Base-by-base conservation (phyloP, 2,888 invertebrate genomes). In the Adelognathus sp. region DNA sequence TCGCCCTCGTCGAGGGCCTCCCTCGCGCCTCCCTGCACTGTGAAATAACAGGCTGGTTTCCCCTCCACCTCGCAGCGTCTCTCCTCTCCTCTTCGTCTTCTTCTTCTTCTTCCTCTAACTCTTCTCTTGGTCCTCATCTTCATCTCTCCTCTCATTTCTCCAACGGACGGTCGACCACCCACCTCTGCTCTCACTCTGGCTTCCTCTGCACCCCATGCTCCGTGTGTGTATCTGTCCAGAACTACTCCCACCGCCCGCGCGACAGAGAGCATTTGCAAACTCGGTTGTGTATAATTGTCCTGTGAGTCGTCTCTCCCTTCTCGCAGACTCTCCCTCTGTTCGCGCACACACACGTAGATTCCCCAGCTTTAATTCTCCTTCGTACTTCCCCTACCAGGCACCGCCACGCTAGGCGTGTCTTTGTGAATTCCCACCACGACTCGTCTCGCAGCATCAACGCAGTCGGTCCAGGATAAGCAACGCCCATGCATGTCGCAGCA, bases 1-100 rank as follows among this genome's bases (percentile, higher is more conserved):
- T 80, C 82, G 80, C 81, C 77, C 76, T 84, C 83, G 52, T 33
- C 27, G 36, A 46, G 46, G 82, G 71, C 88, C 61, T 72, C 94
- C 93, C 93, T 94, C 94, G 75, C 75, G 79, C 81, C 79, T 81
- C 79, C 76, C 76, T 77, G 79, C 79, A 83, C 79, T 83, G 83
- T 85, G 83, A 86, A 86, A 87, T 87, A 86, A 86, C 85, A 86
- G 83, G 81, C 82, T 81, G n/a, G n/a, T n/a, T n/a, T n/a, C 78
- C 79, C 84, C 84, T 80, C 81, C 75, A 81, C 81, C 80, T 70
- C 72, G 63, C 77, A 73, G 69, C 63, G 76, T 83, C 74, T 80
- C 80, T 66, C 67, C 64, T 63, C 56, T 56, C 50, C 33, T 63
- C 44, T 58, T 52, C 61, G 24, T 54, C 46, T 31, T 31, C 44